Base-by-base conservation (phyloP, 2,888 invertebrate species). In the Glyphotaelius pellucidus region DNA sequence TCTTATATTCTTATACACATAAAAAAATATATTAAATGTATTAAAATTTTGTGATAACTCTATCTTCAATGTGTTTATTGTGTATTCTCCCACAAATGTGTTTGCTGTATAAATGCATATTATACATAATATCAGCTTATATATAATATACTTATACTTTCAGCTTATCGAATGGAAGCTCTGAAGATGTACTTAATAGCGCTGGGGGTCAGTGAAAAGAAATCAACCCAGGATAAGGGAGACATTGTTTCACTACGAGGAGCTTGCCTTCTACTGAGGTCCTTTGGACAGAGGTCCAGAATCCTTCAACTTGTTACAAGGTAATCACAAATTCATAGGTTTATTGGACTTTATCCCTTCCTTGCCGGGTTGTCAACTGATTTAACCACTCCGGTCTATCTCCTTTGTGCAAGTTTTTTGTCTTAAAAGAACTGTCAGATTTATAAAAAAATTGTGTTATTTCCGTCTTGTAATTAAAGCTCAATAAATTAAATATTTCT, bases 271-370 rank as follows among this genome's bases (percentile, higher is more conserved):
- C 95, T 96, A 90, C 95, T 97, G 91, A 95, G 97, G 92, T 95
- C 96, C 91, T 95, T 95, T 80, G 98, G 98, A 3, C 97, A 97
- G 94, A 96, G 96, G 94, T 97, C 97, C 3, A 95, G 97, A 93
- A 95, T 97, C 92, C 96, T 97, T 94, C 97, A 97, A 94, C 95
- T 97, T 80, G 95, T 97, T 79, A 96, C 97, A 42, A 96, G 97
- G 97, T 97, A 81, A 88, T 31, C 80, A 30, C 67, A 25, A 67
- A n/a, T n/a, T 67, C 67, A 19, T 19, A 19, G 52, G 52, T 52
- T 80, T 80, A 31, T 31, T 3, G 11, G 19, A 31, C 80, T 47
- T 47, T 42, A 38, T 42, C 11, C 12, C 11, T 42, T 42, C 42
- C 42, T 42, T 42, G 12, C 5, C 42, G 12, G 1, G 38, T 1